Percentiles rank a stretch among this genome's conserved stretches.
phyloP scores from a whole-genome alignment of 2,113 vertebrate species.

The Oryzias curvinotus region DNA sequence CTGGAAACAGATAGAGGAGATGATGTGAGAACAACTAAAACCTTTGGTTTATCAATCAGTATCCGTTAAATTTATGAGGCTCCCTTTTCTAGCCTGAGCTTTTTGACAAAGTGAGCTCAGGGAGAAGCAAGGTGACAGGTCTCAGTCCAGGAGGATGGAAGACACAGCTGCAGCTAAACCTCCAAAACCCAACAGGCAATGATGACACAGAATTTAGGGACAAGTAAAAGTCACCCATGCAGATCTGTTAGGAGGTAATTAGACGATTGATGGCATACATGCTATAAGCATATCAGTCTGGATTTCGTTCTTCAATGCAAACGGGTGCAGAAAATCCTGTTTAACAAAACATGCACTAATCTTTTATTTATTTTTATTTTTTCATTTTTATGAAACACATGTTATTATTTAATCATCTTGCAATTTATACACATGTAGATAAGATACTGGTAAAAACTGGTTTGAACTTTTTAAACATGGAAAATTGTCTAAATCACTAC shows the following conservation, averaged over 20 bases:
- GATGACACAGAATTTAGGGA: constrained; percentile 36
- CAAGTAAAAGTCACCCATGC: constrained; percentile 40
- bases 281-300: too few species aligned
- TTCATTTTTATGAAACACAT: too few species aligned
- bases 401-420: too few species aligned
- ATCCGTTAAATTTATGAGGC: neutral
- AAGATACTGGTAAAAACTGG: too few species aligned
- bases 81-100: neutral
- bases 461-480: too few species aligned
- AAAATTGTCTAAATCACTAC: too few species aligned
- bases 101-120: constrained; percentile 11
- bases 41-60: neutral
- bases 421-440: too few species aligned
- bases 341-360: too few species aligned
- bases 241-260: constrained; percentile 29
- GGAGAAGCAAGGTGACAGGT: neutral
- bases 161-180: constrained; percentile 28
- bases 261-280: neutral
- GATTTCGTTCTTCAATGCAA: too few species aligned
- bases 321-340: too few species aligned
- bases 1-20: neutral
- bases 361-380: too few species aligned
- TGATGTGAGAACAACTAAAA: neutral
- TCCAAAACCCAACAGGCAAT: constrained; percentile 42
- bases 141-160: constrained; percentile 1